Conservation (phyloP, 2,113 vertebrate species). For the Pterocles orientalis region DNA sequence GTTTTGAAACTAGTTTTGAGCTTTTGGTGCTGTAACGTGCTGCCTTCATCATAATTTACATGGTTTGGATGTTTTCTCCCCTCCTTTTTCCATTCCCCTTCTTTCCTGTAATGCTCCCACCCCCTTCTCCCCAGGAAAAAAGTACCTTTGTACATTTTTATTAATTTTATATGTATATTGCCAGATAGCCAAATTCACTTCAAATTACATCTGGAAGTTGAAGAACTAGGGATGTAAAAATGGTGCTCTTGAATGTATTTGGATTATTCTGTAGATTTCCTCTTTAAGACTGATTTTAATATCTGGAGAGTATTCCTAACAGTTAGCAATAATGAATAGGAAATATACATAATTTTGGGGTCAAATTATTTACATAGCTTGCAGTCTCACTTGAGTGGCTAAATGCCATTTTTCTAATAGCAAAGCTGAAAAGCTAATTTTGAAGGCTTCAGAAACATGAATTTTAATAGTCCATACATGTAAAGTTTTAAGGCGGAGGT, state of each 20-base stretch:
- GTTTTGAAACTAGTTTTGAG: not conserved
- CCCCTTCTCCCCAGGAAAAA: not conserved
- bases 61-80: not conserved
- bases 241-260: not conserved
- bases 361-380: not conserved
- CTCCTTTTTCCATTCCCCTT: not conserved
- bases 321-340: not conserved
- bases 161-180: not conserved
- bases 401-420: not conserved
- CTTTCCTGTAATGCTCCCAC: not conserved
- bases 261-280: not conserved
- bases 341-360: not conserved
- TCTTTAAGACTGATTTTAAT: not conserved
- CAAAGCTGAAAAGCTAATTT: not conserved
- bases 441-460: not conserved
- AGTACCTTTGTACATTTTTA: not conserved
- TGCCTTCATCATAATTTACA: not conserved
- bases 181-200: not conserved
- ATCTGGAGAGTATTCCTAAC: not conserved
- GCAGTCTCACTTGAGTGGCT: not conserved
- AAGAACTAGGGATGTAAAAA: not conserved
- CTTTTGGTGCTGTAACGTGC: not conserved
- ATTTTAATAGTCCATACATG: not conserved
- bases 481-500: not conserved
- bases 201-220: not conserved